Evolutionary conservation across 1,140 invertebrate genomes (phyloP).

Genomic region (Campodea augens): DNA sequence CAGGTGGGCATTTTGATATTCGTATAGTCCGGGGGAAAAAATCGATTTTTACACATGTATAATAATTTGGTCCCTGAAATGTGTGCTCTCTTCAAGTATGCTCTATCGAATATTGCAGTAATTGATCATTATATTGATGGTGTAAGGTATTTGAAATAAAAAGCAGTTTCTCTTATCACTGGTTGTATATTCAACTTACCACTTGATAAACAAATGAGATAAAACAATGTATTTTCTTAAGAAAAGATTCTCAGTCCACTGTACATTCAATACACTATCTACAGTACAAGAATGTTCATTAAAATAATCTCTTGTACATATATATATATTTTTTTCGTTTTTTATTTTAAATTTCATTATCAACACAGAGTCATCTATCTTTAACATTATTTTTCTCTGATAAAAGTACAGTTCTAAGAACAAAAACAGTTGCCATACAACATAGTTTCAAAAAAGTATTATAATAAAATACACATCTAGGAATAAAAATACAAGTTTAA

Average conservation of each 20-base stretch:
- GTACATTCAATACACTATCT: slow-evolving; percentile 8
- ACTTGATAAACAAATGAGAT: slow-evolving; percentile 12
- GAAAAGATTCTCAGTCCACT: slow-evolving; percentile 11
- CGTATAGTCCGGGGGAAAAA: too few species aligned
- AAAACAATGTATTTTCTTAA: slow-evolving; percentile 8
- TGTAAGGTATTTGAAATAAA: too few species aligned
- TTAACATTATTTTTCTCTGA: slow-evolving; percentile 16
- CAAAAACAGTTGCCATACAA: background rate
- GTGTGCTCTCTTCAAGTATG: too few species aligned
- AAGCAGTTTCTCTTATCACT: too few species aligned
- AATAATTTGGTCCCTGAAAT: too few species aligned
- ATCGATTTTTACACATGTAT: too few species aligned
- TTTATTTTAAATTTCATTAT: background rate
- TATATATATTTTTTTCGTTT: background rate
- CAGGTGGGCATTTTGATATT: too few species aligned
- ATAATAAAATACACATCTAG: background rate
- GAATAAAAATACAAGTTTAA: background rate
- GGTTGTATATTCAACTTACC: too few species aligned
- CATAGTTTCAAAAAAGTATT: background rate
- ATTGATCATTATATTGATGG: too few species aligned
- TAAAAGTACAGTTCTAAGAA: slow-evolving; percentile 18
- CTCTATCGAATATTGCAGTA: too few species aligned
- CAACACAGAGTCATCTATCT: slow-evolving; percentile 8
- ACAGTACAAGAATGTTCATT: slow-evolving; percentile 7
- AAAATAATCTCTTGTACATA: slow-evolving; percentile 1